Conservation (phyloP, 2,797 vertebrate genomes). For the Helicolenus hilgendorfi region DNA sequence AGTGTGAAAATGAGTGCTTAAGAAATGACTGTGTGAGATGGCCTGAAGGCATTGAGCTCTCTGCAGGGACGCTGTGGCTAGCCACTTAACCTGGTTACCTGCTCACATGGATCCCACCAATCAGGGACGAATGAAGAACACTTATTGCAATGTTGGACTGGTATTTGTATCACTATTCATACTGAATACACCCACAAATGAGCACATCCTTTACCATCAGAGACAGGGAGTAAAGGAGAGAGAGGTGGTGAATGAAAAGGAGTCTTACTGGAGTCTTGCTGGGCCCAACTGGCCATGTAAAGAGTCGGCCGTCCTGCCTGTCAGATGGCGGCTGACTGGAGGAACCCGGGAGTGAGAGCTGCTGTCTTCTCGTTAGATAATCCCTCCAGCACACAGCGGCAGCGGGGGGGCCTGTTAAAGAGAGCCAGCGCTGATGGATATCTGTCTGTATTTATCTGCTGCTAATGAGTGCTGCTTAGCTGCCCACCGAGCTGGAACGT, state of each 20-base stretch:
- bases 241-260: slow-evolving; percentile 79
- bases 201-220: not conserved
- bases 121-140: slow-evolving; percentile 42
- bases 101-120: slow-evolving; percentile 45
- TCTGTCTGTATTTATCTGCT: slow-evolving; percentile 87
- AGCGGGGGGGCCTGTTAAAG: slow-evolving; percentile 66
- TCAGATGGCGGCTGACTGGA: slow-evolving; percentile 55
- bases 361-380: slow-evolving; percentile 74
- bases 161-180: not conserved
- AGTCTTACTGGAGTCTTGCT: slow-evolving; percentile 93
- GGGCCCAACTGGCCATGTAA: slow-evolving; percentile 94
- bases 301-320: slow-evolving; percentile 85
- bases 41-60: slow-evolving; percentile 61
- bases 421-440: slow-evolving; percentile 61
- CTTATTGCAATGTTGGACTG: not conserved
- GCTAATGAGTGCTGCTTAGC: slow-evolving; percentile 89
- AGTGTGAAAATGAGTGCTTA: slow-evolving; percentile 78
- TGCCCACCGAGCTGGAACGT: slow-evolving; percentile 51
- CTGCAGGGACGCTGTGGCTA: slow-evolving; percentile 48
- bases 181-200: not conserved
- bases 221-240: not conserved
- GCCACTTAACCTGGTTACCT: slow-evolving; percentile 80
- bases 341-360: slow-evolving; percentile 56
- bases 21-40: slow-evolving; percentile 72
- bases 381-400: slow-evolving; percentile 72